Evolutionary conservation across 2,113 vertebrate species (phyloP).

Genomic region (Gnathonemus echidnorhynchus): DNA sequence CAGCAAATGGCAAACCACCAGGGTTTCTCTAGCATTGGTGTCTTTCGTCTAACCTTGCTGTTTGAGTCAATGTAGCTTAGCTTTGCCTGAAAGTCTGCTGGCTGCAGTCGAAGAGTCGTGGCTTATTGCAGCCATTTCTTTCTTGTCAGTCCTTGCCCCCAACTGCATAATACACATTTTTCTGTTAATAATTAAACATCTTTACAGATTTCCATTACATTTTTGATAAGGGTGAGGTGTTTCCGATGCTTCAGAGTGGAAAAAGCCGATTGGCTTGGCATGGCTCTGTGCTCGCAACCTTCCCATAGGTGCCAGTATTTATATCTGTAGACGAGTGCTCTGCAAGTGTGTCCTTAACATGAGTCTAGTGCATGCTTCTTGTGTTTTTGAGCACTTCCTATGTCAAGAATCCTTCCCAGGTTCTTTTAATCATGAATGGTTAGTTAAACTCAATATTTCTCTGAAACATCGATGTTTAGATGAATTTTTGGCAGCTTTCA

Average conservation of each 20-base stretch:
- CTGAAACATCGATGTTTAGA: neutral
- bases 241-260: neutral
- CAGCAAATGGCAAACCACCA: neutral
- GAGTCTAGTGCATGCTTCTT: neutral
- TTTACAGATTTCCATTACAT: neutral
- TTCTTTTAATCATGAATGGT: neutral
- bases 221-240: neutral
- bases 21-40: neutral
- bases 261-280: neutral
- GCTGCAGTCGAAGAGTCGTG: neutral
- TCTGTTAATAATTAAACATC: neutral
- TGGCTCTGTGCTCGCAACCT: neutral
- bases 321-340: neutral
- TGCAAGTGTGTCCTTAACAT: neutral
- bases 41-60: neutral
- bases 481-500: conserved; percentile 2
- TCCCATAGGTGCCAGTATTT: neutral
- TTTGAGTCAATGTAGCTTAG: neutral
- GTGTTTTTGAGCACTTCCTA: neutral
- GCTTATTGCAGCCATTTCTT: neutral
- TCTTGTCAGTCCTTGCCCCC: neutral
- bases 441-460: neutral
- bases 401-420: neutral
- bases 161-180: neutral
- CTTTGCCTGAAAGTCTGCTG: neutral